Percentiles rank a stretch among this genome's conserved stretches.
Conservation (phyloP, 2,113 vertebrate genomes). For the Urocitellus parryii region DNA sequence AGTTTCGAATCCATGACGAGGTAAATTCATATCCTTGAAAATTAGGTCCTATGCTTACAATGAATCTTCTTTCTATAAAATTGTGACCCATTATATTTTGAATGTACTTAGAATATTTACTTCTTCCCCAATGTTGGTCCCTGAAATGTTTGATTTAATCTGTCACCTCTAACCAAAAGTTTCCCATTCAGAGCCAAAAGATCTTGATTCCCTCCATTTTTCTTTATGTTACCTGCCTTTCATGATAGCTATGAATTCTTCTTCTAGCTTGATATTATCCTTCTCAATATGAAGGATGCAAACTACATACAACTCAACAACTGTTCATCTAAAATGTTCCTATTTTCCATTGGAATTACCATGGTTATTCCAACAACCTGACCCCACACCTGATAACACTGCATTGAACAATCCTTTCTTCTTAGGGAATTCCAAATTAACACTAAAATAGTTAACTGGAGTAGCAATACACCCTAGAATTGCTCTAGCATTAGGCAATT, state of each 20-base stretch:
- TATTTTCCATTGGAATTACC: background rate
- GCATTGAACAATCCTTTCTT: background rate
- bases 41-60: background rate
- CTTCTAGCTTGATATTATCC: background rate
- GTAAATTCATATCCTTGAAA: background rate
- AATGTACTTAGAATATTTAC: background rate
- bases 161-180: background rate
- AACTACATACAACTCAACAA: background rate
- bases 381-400: background rate
- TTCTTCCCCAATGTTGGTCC: background rate
- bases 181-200: background rate
- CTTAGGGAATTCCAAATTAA: background rate
- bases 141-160: conserved; percentile 30
- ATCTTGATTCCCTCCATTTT: background rate
- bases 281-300: background rate
- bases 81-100: background rate
- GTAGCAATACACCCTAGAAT: background rate
- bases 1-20: background rate
- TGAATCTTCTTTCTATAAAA: background rate
- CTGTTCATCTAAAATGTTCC: background rate
- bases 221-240: background rate
- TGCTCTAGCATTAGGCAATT: background rate
- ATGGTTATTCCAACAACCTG: background rate
- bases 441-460: background rate
- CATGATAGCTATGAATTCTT: background rate